A percentile compares a stretch with the other conserved stretches of the same genome.
Conservation (phyloP, 2,797 vertebrate genomes). For the Valencia hispanica region DNA sequence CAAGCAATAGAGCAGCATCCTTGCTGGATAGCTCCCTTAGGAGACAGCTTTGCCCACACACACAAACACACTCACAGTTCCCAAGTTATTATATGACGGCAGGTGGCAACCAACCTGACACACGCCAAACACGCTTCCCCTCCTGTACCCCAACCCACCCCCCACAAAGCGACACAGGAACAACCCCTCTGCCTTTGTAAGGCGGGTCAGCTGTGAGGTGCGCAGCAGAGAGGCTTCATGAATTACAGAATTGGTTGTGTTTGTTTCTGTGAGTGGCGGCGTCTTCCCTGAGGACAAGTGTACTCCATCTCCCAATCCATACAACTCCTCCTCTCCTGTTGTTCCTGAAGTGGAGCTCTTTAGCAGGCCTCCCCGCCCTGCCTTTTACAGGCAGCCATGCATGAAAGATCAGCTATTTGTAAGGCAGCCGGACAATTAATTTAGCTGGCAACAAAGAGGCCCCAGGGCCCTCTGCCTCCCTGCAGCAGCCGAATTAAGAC, state of each 20-base stretch:
- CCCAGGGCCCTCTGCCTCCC: conserved; percentile 65
- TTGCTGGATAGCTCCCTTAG: conserved; percentile 65
- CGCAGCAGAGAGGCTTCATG: conserved; percentile 28
- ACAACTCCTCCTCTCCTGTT: conserved; percentile 66
- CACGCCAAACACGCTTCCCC: conserved; percentile 55
- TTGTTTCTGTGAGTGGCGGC: conserved; percentile 64
- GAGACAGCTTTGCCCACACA: conserved; percentile 52
- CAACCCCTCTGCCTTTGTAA: conserved; percentile 27
- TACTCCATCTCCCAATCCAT: conserved; percentile 53
- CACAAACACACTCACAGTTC: conserved; percentile 65
- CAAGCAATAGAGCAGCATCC: conserved; percentile 81
- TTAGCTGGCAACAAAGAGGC: conserved; percentile 80
- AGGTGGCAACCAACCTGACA: conserved; percentile 80
- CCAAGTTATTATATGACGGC: conserved; percentile 79
- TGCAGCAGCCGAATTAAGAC: conserved; percentile 66
- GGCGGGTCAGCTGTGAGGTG: conserved; percentile 66
- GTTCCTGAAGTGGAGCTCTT: conserved; percentile 79
- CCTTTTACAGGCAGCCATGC: conserved; percentile 79
- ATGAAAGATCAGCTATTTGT: conserved; percentile 85
- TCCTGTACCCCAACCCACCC: conserved; percentile 9
- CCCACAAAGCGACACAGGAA: conserved; percentile 20
- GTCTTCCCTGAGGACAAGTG: conserved; percentile 58
- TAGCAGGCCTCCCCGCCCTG: conserved; percentile 68
- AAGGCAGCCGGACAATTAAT: conserved; percentile 83
- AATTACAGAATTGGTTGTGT: conserved; percentile 55